Evolutionary conservation across 2,888 invertebrate genomes (phyloP).

Genomic region (Chrysodeixis includens): DNA sequence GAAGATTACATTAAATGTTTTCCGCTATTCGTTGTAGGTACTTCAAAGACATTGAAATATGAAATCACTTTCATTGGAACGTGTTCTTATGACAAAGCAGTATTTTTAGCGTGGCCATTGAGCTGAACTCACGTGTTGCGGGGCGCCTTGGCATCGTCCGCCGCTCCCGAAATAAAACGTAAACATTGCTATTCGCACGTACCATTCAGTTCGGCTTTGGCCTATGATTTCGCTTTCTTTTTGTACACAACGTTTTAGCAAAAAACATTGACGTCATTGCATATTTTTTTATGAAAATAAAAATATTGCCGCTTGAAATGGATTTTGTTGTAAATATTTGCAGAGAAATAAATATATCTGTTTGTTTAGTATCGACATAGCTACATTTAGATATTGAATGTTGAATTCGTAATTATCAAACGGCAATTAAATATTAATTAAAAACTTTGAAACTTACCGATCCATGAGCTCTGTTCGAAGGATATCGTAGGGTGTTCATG

Average conservation of each 20-base stretch:
- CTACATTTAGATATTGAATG: not conserved
- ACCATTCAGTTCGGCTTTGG: constrained; percentile 29
- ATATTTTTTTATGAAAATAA: not conserved
- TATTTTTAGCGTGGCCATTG: constrained; percentile 59
- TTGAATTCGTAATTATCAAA: too few relatives aligned
- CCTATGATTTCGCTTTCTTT: constrained; percentile 37
- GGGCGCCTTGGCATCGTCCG: constrained; percentile 53
- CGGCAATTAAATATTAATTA: too few relatives aligned
- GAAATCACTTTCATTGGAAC: constrained; percentile 24
- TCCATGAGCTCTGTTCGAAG: constrained; percentile 92
- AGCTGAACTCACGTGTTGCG: constrained; percentile 52
- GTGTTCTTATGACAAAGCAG: constrained; percentile 18
- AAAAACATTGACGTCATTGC: not conserved
- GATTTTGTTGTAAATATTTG: too few relatives aligned
- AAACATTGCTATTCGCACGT: constrained; percentile 52
- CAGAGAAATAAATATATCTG: too few relatives aligned
- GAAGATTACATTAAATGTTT: not conserved
- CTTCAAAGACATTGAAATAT: not conserved
- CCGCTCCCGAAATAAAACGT: constrained; percentile 61
- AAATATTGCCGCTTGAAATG: not conserved
- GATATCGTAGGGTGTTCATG: constrained; percentile 88
- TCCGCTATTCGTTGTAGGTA: not conserved
- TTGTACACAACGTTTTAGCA: constrained; percentile 15
- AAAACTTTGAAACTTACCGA: constrained; percentile 88
- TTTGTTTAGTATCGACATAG: too few relatives aligned